phyloP scores from a whole-genome alignment of 2,888 invertebrate species.

The Parnassius glacialis region DNA sequence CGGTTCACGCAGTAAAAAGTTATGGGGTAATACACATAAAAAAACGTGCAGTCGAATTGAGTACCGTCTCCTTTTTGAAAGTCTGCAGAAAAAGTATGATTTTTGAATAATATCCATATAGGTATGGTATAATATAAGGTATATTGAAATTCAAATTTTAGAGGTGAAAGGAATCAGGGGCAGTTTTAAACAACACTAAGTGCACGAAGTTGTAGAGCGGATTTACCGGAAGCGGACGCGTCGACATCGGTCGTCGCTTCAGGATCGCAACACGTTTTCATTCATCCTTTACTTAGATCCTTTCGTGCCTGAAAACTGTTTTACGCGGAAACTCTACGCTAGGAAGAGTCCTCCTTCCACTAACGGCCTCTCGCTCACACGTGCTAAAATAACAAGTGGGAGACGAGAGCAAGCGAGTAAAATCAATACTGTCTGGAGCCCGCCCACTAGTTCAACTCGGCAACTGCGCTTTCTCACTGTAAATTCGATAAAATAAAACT shows the following conservation, averaged over 20 bases:
- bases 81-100: too few relatives aligned
- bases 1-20: too few relatives aligned
- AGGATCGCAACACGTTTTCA: slow-evolving; percentile 79
- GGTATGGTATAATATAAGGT: too few relatives aligned
- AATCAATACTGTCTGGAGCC: slow-evolving; percentile 79
- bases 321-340: slow-evolving; percentile 76
- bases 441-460: slow-evolving; percentile 74
- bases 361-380: slow-evolving; percentile 57
- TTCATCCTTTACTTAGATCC: slow-evolving; percentile 73
- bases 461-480: slow-evolving; percentile 77
- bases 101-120: too few relatives aligned
- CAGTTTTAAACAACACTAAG: slow-evolving; percentile 67
- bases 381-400: slow-evolving; percentile 39
- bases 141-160: slow-evolving; percentile 5
- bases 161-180: slow-evolving; percentile 33
- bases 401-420: slow-evolving; percentile 65
- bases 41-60: too few relatives aligned
- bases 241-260: slow-evolving; percentile 78
- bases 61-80: too few relatives aligned
- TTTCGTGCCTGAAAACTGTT: slow-evolving; percentile 51
- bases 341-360: slow-evolving; percentile 61
- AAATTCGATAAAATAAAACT: slow-evolving; percentile 79
- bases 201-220: slow-evolving; percentile 74
- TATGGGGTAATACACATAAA: too few relatives aligned
- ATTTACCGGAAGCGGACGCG: slow-evolving; percentile 78